Percentiles rank a stretch among this genome's conserved stretches.
Evolutionary conservation across 2,113 vertebrate genomes (phyloP).

Genomic region (Aepyceros melampus): DNA sequence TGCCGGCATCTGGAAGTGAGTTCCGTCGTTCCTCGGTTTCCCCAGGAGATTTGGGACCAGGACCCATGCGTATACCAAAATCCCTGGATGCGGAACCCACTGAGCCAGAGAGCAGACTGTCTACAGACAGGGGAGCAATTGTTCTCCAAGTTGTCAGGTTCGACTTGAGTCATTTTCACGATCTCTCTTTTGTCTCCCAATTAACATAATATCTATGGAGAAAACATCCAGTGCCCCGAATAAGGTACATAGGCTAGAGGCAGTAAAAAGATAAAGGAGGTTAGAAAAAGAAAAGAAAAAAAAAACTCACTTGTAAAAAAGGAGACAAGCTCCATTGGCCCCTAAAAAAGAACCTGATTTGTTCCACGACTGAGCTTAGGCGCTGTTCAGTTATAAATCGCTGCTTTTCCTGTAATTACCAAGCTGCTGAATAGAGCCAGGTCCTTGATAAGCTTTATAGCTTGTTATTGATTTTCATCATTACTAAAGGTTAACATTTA

Average conservation of each 20-base stretch:
- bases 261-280: not conserved
- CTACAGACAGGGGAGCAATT: not conserved
- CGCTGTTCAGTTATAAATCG: not conserved
- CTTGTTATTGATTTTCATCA: conserved; percentile 27
- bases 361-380: not conserved
- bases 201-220: not conserved
- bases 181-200: not conserved
- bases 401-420: not conserved
- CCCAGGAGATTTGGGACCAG: not conserved
- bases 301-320: not conserved
- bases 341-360: not conserved
- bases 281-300: not conserved
- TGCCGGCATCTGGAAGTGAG: not conserved
- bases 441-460: not conserved
- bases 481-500: not conserved
- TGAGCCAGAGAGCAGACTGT: not conserved
- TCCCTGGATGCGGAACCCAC: not conserved
- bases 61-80: not conserved
- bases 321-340: not conserved
- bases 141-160: not conserved
- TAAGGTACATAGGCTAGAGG: not conserved
- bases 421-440: not conserved
- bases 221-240: not conserved
- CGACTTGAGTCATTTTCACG: not conserved
- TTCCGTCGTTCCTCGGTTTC: not conserved